Evolutionary conservation across 2,797 vertebrate genomes (phyloP).

Genomic region (Columba guinea): DNA sequence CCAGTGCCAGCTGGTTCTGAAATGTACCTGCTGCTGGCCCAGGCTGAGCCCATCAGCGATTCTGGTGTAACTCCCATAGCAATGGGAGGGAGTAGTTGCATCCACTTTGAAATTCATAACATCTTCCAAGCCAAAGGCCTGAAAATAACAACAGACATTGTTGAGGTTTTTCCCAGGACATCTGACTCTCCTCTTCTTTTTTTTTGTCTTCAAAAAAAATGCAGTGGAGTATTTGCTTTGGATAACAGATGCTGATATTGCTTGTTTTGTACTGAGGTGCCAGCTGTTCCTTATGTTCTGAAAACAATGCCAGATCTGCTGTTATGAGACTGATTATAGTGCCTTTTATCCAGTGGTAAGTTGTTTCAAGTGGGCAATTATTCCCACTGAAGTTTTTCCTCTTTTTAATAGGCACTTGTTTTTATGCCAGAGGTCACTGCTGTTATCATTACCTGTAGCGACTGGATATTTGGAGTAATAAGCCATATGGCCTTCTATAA

Average conservation of each 20-base stretch:
- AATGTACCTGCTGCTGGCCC: accelerated
- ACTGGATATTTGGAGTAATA: neutral
- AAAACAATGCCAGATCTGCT: slow-evolving; percentile 21
- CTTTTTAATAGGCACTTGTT: neutral
- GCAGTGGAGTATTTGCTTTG: neutral
- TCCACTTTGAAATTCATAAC: neutral
- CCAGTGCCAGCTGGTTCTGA: neutral
- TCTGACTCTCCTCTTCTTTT: neutral
- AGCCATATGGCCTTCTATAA: neutral
- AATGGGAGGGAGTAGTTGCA: neutral
- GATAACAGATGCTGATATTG: neutral
- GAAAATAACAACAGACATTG: neutral
- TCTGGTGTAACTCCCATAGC: neutral
- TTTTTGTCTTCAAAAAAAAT: neutral
- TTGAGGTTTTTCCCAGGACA: neutral
- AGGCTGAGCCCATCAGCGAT: neutral
- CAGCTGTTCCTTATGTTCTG: slow-evolving; percentile 46
- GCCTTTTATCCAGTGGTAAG: neutral
- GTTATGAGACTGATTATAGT: neutral
- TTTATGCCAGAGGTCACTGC: neutral
- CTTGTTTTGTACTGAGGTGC: slow-evolving; percentile 9
- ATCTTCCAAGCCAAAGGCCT: neutral
- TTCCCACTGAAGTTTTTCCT: neutral
- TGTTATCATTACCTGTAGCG: neutral
- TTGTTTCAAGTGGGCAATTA: neutral